These are phyloP conservation scores for Macrobrachium rosenbergii DNA, from an alignment of 1,140 invertebrate species.

Conservation along the genomic window DNA sequence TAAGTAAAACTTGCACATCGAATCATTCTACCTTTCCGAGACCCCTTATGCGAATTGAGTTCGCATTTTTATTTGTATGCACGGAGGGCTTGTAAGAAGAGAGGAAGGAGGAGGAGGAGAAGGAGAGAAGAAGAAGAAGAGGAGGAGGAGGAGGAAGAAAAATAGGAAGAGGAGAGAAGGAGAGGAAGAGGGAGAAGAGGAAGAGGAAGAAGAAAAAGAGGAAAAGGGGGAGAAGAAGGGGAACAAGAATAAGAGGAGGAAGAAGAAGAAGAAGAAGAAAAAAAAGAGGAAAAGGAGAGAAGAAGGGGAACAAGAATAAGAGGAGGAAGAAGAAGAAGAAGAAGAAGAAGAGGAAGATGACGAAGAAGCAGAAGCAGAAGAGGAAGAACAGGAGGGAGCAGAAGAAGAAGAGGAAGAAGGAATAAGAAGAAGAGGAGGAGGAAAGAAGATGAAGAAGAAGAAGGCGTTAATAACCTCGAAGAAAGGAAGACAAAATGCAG, in stretches of 20 bases:
- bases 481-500: too few relatives aligned
- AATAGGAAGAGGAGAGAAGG: background rate
- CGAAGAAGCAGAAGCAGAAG: too few relatives aligned
- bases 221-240: background rate
- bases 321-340: conserved; percentile 1
- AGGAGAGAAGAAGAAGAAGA: background rate
- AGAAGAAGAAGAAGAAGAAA: too few relatives aligned
- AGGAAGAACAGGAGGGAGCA: background rate
- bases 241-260: too few relatives aligned
- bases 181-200: background rate
- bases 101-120: background rate
- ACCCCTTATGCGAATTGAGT: too few relatives aligned
- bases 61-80: too few relatives aligned
- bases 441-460: conserved; percentile 9
- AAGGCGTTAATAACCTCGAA: conserved; percentile 9
- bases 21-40: too few relatives aligned
- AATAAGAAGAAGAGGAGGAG: conserved; percentile 7
- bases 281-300: background rate
- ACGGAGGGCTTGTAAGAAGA: too few relatives aligned
- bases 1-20: too few relatives aligned
- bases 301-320: background rate
- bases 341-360: conserved; percentile 1
- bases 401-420: background rate
- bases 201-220: background rate
- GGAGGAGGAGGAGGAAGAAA: background rate